Base-by-base conservation (phyloP, 2,113 vertebrate species). In the Tragelaphus buxtoni region DNA sequence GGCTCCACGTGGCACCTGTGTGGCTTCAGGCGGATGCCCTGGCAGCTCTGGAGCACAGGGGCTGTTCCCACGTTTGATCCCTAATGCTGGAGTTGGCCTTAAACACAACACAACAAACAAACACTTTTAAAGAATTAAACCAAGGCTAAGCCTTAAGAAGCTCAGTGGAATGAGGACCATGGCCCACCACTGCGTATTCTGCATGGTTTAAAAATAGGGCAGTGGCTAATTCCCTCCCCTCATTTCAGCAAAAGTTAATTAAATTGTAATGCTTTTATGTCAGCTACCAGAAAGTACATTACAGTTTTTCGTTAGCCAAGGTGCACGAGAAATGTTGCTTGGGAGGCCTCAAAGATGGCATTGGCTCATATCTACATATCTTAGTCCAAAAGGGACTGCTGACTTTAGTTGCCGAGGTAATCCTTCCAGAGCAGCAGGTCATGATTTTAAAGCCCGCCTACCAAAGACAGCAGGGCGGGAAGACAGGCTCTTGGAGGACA, bases 131-230 rank as follows among this genome's bases (percentile, higher is more conserved):
- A 84, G 95, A 88, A 81, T 49, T 69, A 93, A 95, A 91, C 88
- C 89, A 47, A 97, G 98, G 98, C 98, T 74, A 92, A 96, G 98
- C 98, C 98, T 99, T 98, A 98, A 98, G 60, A 79, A 97, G 96
- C 96, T 0, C 90, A 47, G 82, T 87, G 94, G 96, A 77, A 91
- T 6, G 63, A 35, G 9, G 69, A 14, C 47, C 88, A 7, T 42
- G 90, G 93, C 86, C 91, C 88, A 10, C 63, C 53, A 0, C 89
- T 88, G 94, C 79, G 3, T 45, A 2, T 85, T 96, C 93, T 91
- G 55, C 94, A 9, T 14, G 58, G 94, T 69, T 76, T 95, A 72
- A 47, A 60, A 63, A 28, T 8, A 65, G 90, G 90, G 74, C 93
- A 65, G 74, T 90, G 91, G 93, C 89, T 30, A 45, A 60, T 60